phyloP scores from a whole-genome alignment of 2,888 invertebrate genomes.

The Mesorhabditis belari region DNA sequence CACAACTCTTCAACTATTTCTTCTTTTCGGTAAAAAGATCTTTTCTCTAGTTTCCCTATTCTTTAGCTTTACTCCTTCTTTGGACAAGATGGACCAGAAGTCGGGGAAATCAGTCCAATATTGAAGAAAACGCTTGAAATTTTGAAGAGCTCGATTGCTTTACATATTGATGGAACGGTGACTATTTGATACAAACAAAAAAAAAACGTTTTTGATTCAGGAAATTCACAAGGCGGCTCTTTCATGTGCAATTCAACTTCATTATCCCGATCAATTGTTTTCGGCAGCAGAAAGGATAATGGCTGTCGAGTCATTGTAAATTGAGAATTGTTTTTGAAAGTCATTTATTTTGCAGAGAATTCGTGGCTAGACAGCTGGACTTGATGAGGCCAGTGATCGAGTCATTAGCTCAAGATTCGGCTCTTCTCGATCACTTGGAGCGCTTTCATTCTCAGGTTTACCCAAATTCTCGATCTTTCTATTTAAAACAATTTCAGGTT shows the following conservation, averaged over 20 bases:
- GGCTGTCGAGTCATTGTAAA: conserved; percentile 76
- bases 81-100: conserved; percentile 15
- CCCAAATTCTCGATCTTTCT: background rate
- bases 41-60: background rate
- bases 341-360: conserved; percentile 60
- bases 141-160: conserved; percentile 2
- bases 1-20: conserved; percentile 44
- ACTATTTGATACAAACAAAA: background rate
- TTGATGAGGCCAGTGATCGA: conserved; percentile 77
- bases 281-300: conserved; percentile 80
- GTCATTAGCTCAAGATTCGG: conserved; percentile 62
- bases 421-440: conserved; percentile 12
- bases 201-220: background rate
- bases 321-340: background rate
- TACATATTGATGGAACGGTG: background rate
- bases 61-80: conserved; percentile 21
- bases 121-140: conserved; percentile 1
- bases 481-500: conserved; percentile 5
- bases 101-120: conserved; percentile 7
- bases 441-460: conserved; percentile 35
- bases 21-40: conserved; percentile 27
- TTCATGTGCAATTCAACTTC: conserved; percentile 25
- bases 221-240: conserved; percentile 8
- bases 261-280: conserved; percentile 66
- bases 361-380: conserved; percentile 79